Evolutionary conservation across 2,113 vertebrate species (phyloP), one percentile per base, ranked within the genome.

Genomic region (Microcebus tavaratra): DNA sequence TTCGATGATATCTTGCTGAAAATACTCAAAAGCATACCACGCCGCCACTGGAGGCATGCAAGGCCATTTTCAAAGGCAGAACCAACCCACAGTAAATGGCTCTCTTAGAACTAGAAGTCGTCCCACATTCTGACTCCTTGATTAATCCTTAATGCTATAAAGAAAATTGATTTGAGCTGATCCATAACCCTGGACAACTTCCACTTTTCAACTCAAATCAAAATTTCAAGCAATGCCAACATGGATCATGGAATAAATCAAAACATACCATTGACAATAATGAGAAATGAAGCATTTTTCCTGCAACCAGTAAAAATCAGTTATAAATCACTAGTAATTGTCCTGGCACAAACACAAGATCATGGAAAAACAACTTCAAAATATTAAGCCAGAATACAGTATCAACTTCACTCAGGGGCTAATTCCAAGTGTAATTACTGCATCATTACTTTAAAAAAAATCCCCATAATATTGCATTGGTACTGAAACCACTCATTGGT

Each of bases 171-270:
- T 88, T 81, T 92, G 83, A 96, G 55, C n/a, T 92, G 75, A 96
- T 95, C 95, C 92, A 67, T 85, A 96, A 95, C 39, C 39, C 87
- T 78, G 76, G 89, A 48, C 39, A 68, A 84, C 92, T 97, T 96
- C 90, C 83, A 95, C 70, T 95, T 45, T 96, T 87, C 80, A 97
- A 91, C 91, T 82, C 87, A 90, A 94, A 95, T 97, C 55, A 93
- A 91, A 96, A 95, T 81, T 92, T 76, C 92, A 96, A 94, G 89
- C 34, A 76, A 76, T 95, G 96, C 89, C 95, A 97, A 95, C 68
- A 97, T 45, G 87, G 75, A 96, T 93, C 96, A 94, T 3, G 80
- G 88, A 85, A 95, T 91, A 96, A 88, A 91, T 87, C 25, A 93
- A 97, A 96, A 97, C 76, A 93, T 27, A 95, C 11, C 87, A 88